Evolutionary conservation across 2,888 invertebrate genomes (phyloP).

Genomic region (Meandrusa payeni): DNA sequence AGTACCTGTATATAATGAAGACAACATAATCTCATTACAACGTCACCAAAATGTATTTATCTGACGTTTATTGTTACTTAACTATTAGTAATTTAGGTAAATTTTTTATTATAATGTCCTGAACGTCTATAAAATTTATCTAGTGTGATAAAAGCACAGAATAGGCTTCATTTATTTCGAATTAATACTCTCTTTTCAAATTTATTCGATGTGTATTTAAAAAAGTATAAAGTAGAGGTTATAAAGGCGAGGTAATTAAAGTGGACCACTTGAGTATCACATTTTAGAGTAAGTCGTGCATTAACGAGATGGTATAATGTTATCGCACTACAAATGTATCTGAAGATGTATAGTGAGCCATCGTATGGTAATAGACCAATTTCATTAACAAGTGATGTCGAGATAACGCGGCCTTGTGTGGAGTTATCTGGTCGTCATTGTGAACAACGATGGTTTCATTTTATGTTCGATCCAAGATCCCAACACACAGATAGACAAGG

Average conservation of each 20-base stretch:
- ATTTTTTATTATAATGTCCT: conserved; percentile 3
- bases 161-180: conserved; percentile 2
- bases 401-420: conserved; percentile 41
- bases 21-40: no score
- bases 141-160: not conserved
- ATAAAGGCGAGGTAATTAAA: conserved; percentile 7
- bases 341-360: conserved; percentile 2
- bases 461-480: conserved; percentile 45
- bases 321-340: conserved; percentile 10
- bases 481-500: conserved; percentile 31
- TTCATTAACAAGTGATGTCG: conserved; percentile 50
- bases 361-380: conserved; percentile 51
- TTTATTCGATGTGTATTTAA: conserved; percentile 1
- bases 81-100: conserved; percentile 1
- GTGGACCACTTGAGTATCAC: conserved; percentile 3
- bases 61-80: no score
- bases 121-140: conserved; percentile 6
- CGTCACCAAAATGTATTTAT: no score
- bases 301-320: conserved; percentile 16
- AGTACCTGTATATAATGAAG: no score
- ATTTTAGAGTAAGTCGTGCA: conserved; percentile 9
- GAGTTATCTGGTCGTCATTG: conserved; percentile 39
- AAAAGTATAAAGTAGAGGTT: conserved; percentile 3
- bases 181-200: conserved; percentile 5
- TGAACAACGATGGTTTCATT: conserved; percentile 39